Percentiles rank a stretch among this genome's conserved stretches.
These are phyloP conservation scores for Eidolon dupreanum DNA, from an alignment of 2,797 vertebrate species.

Conservation along the genomic window DNA sequence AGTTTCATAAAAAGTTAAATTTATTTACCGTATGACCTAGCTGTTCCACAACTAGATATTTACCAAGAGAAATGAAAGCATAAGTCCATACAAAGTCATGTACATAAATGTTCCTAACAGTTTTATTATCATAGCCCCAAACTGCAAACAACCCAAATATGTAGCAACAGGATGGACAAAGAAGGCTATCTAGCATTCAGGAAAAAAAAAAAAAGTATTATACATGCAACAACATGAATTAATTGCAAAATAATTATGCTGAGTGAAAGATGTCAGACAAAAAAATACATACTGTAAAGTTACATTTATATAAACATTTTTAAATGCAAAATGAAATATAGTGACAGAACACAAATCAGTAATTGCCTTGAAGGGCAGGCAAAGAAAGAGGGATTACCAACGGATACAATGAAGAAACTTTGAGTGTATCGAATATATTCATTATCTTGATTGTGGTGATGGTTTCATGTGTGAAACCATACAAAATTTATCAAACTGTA, in stretches of 20 bases:
- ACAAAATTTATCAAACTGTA: not conserved
- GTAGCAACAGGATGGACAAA: not conserved
- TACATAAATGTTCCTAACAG: not conserved
- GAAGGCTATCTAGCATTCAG: not conserved
- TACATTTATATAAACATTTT: not conserved
- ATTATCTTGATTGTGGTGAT: not conserved
- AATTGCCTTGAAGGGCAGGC: not conserved
- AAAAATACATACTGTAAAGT: not conserved
- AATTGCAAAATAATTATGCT: conserved; percentile 9
- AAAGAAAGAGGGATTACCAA: not conserved
- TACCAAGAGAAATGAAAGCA: conserved; percentile 20
- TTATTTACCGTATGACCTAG: not conserved
- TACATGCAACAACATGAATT: not conserved
- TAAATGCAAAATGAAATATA: not conserved
- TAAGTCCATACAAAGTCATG: not conserved
- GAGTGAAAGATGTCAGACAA: not conserved
- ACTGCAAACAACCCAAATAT: conserved; percentile 27
- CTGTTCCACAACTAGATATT: not conserved
- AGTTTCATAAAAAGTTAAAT: not conserved
- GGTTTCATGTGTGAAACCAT: not conserved
- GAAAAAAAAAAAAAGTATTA: not conserved
- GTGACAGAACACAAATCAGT: not conserved
- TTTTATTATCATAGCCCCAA: conserved; percentile 20
- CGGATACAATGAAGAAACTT: not conserved
- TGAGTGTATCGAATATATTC: not conserved